Base-by-base conservation (phyloP, 2,797 vertebrate species). In the Neosilurus hyrtlii region DNA sequence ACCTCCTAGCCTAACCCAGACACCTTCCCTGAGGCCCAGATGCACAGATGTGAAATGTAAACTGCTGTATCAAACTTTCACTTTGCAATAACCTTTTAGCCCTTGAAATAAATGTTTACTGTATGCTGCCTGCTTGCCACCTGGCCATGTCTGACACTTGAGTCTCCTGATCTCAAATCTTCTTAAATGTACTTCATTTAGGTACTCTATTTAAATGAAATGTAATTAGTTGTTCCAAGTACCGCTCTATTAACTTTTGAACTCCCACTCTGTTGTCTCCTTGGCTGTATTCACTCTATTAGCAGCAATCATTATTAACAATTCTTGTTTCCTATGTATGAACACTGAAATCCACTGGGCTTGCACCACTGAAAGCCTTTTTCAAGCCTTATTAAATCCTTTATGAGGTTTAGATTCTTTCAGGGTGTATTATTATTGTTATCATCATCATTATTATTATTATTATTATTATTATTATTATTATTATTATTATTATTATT, bases 221-320 rank as follows among this genome's bases (percentile, higher is more conserved):
- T 56, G 26, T 82, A 67, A 76, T 61, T 56, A 82, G 57, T 37
- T 30, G 7, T 54, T 82, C 18, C 63, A 49, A 52, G 35, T 49
- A 24, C n/a, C 3, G 10, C n/a, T 62, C 15, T 62, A 61, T 81
- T 81, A 81, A 62, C 61, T 74, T 49, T 57, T 57, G 11, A 78
- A 30, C 22, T 43, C 68, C n/a, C 22, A 30, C 49, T 43, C 56
- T 16, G 49, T 59, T 80, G 51, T 80, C 35, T 80, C 22, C 80
- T 26, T 30, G 26, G 51, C 51, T 54, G 20, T 2, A 0, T 56
- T 77, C 52, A 14, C 16, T 61, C 63, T 57, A 68, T 82, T 52
- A 26, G 59, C 43, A 51, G 75, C 9, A 63, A 62, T 82, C 49
- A 62, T 66, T 62, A 26, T 57, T 12, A 67, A 26, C 52, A 65